These are phyloP conservation scores for Himalopsyche japonica DNA, from an alignment of 2,888 invertebrate species.

Conservation along the genomic window DNA sequence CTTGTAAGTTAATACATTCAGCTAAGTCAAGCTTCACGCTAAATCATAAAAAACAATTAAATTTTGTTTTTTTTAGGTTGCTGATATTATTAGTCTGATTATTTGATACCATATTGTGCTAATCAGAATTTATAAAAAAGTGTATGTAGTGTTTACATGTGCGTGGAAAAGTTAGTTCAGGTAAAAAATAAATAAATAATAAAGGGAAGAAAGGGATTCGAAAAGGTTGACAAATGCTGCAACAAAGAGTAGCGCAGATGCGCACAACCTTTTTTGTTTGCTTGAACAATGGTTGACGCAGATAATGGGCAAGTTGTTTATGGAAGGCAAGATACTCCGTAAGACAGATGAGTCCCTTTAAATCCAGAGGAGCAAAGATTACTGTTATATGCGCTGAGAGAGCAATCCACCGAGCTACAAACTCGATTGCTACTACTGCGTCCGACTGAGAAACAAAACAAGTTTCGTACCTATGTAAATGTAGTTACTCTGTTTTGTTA, in stretches of 20 bases:
- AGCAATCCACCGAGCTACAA: background rate
- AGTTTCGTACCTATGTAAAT: background rate
- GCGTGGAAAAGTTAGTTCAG: too few species aligned
- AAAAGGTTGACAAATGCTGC: too few species aligned
- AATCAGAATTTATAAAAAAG: too few species aligned
- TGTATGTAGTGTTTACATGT: too few species aligned
- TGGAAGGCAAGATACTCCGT: background rate
- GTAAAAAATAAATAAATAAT: too few species aligned
- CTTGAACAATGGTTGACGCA: background rate
- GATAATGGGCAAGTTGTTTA: background rate
- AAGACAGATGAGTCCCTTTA: background rate
- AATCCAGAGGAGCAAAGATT: background rate
- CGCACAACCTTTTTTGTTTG: background rate
- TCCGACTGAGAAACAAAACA: background rate
- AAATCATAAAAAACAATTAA: too few species aligned
- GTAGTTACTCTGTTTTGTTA: background rate
- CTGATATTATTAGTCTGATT: too few species aligned
- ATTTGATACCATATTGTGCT: too few species aligned
- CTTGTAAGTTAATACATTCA: too few species aligned
- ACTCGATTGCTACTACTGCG: background rate
- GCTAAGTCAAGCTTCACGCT: too few species aligned
- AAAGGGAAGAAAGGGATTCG: too few species aligned
- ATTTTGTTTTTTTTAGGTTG: too few species aligned
- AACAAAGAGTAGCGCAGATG: background rate
- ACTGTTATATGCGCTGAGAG: background rate